These are phyloP conservation scores for Casuarius casuarius DNA, from an alignment of 2,113 vertebrate species.

Conservation along the genomic window DNA sequence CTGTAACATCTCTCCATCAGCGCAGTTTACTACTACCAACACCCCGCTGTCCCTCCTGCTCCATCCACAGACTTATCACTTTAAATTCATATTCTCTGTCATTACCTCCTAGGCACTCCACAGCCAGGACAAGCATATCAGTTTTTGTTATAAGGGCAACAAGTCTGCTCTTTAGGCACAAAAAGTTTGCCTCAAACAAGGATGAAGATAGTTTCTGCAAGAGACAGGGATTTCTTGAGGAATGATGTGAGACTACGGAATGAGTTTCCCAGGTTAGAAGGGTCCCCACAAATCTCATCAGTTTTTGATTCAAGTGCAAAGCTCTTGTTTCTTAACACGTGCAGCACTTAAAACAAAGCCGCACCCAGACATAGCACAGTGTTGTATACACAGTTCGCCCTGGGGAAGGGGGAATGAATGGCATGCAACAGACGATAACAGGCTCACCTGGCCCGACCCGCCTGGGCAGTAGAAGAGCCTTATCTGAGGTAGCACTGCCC, in stretches of 20 bases:
- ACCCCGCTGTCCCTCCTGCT: background rate
- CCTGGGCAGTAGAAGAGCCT: background rate
- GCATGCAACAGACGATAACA: fast-evolving
- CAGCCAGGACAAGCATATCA: background rate
- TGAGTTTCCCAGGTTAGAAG: background rate
- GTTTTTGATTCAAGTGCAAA: background rate
- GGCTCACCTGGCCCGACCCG: background rate
- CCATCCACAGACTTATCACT: background rate
- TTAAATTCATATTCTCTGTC: background rate
- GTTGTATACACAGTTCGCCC: background rate
- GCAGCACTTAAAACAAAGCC: background rate
- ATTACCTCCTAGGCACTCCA: fast-evolving
- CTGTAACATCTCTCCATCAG: background rate
- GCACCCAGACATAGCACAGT: background rate
- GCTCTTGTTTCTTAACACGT: background rate
- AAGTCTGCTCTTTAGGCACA: background rate
- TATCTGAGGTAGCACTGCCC: background rate
- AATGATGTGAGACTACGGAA: background rate
- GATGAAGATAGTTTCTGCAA: background rate
- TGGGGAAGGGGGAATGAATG: background rate
- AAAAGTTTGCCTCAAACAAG: background rate
- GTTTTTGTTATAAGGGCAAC: background rate
- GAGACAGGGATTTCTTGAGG: background rate
- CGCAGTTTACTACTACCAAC: background rate
- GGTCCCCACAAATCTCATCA: background rate